Conservation (phyloP, 2,888 invertebrate species). For the Clepsis dumicolana region DNA sequence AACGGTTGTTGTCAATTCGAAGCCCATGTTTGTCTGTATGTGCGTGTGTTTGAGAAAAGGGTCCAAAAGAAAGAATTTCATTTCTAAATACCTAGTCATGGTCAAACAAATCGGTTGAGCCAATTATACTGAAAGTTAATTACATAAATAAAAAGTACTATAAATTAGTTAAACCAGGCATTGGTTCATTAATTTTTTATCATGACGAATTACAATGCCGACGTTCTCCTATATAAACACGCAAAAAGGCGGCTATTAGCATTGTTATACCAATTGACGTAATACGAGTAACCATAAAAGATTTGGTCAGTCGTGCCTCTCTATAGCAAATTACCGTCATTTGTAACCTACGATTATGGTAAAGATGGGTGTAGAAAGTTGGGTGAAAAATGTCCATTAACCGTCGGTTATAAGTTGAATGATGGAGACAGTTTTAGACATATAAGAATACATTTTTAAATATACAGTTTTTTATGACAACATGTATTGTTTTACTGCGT, state of each 20-base stretch:
- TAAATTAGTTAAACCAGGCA: background rate
- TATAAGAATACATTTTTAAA: background rate
- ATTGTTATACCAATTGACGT: slow-evolving; percentile 27
- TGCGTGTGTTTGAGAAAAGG: too few species aligned
- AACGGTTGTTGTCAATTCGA: too few species aligned
- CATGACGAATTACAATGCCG: slow-evolving; percentile 5
- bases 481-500: too few species aligned
- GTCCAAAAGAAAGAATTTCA: too few species aligned
- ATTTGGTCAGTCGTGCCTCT: slow-evolving; percentile 19
- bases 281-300: slow-evolving; percentile 26
- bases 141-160: background rate
- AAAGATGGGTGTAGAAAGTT: slow-evolving; percentile 21
- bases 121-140: too few species aligned
- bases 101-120: too few species aligned
- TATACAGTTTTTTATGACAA: background rate
- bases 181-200: slow-evolving; percentile 18
- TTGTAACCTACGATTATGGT: slow-evolving; percentile 6
- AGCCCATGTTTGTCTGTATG: too few species aligned
- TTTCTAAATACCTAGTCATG: too few species aligned
- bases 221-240: slow-evolving; percentile 15
- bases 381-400: background rate
- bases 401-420: background rate
- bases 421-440: background rate
- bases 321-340: slow-evolving; percentile 20
- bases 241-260: slow-evolving; percentile 28